Evolutionary conservation across 2,888 invertebrate genomes (phyloP).

Genomic region (Callinectes sapidus): DNA sequence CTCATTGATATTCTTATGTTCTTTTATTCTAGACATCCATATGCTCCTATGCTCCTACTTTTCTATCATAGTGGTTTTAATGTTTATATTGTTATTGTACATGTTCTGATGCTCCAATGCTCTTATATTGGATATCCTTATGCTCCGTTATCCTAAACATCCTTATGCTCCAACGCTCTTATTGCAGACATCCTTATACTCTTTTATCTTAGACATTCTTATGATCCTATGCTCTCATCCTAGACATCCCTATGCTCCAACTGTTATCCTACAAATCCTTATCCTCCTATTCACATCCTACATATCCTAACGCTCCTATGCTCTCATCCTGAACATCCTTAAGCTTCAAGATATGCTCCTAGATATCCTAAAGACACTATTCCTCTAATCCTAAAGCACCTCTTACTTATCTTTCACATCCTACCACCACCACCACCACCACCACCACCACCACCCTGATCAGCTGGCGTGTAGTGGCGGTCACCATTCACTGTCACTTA

Average conservation of each 20-base stretch:
- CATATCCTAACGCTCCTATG: not conserved
- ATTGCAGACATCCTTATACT: too few species aligned
- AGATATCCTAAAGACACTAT: not conserved
- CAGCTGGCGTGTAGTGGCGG: conserved; percentile 19
- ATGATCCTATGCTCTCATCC: not conserved
- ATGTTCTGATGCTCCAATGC: too few species aligned
- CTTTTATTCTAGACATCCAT: too few species aligned
- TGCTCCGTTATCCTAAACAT: too few species aligned
- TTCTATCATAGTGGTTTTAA: too few species aligned
- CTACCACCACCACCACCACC: not conserved
- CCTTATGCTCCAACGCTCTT: too few species aligned
- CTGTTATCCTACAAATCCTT: not conserved
- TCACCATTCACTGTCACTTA: conserved; percentile 5
- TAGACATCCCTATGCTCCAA: not conserved
- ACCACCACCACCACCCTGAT: not conserved
- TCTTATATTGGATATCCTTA: too few species aligned
- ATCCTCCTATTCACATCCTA: not conserved
- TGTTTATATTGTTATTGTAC: too few species aligned
- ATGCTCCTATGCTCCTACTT: too few species aligned
- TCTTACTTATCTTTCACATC: not conserved
- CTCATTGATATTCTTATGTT: too few species aligned
- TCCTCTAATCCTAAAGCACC: not conserved
- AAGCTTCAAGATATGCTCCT: not conserved
- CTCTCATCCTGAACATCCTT: too few species aligned
- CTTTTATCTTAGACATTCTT: not conserved